Percentiles rank a stretch among this genome's conserved stretches.
Conservation (phyloP, 1,140 invertebrate genomes). For the Drosophila sechellia region DNA sequence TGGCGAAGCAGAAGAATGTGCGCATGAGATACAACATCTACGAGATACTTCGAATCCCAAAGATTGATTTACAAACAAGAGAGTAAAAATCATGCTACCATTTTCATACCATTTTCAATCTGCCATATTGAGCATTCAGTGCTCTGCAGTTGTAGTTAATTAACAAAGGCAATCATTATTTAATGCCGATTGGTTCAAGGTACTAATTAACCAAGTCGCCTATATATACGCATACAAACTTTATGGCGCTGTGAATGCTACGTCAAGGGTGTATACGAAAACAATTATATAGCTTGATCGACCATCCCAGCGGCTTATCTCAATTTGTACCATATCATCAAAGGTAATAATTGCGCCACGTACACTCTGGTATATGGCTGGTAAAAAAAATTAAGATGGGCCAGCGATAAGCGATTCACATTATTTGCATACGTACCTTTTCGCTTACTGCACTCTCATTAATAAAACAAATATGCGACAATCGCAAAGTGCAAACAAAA, state of each 20-base stretch:
- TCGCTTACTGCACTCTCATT: slow-evolving; percentile 20
- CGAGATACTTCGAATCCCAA: background rate
- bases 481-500: slow-evolving; percentile 12
- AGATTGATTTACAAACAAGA: background rate
- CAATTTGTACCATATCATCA: slow-evolving; percentile 15
- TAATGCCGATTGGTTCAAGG: background rate
- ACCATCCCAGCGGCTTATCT: slow-evolving; percentile 1
- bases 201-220: background rate
- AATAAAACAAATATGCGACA: slow-evolving; percentile 40
- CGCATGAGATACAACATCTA: slow-evolving; percentile 14
- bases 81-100: background rate
- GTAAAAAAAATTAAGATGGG: slow-evolving; percentile 5
- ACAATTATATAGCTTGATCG: slow-evolving; percentile 1
- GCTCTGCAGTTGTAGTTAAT: no score
- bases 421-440: slow-evolving; percentile 5
- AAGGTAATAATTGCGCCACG: slow-evolving; percentile 11
- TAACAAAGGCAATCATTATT: background rate
- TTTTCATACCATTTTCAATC: background rate
- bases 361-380: background rate
- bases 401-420: slow-evolving; percentile 5
- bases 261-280: background rate
- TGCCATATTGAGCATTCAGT: no score
- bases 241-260: slow-evolving; percentile 3
- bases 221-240: background rate
- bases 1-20: background rate